These are phyloP conservation scores for Cyphotilapia sp. DNA, from an alignment of 2,113 vertebrate genomes.

Conservation along the genomic window DNA sequence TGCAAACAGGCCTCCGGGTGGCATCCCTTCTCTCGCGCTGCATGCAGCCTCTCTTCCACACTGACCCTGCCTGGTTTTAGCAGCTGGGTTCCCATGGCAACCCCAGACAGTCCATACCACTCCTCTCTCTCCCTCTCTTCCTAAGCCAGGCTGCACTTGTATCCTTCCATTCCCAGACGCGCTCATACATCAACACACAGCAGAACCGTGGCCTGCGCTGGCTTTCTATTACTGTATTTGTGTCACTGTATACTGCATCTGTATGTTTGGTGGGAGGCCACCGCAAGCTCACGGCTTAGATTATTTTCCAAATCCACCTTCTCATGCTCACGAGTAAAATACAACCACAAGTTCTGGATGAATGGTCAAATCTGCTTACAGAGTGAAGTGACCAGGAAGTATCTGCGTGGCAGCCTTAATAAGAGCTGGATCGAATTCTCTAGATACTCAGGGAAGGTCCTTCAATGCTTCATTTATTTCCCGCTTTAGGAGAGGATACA, in stretches of 20 bases:
- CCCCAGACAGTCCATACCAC: constrained; percentile 60
- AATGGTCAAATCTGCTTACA: not conserved
- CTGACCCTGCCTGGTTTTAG: constrained; percentile 68
- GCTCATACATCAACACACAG: constrained; percentile 47
- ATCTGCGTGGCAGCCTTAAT: not conserved
- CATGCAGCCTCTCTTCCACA: constrained; percentile 37
- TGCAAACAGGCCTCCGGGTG: constrained; percentile 41
- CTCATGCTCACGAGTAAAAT: constrained; percentile 18
- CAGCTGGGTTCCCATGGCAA: constrained; percentile 72
- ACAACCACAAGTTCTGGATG: not conserved
- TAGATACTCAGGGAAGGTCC: not conserved
- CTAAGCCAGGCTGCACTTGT: constrained; percentile 47
- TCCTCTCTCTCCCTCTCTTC: constrained; percentile 43
- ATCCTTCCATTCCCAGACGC: constrained; percentile 57
- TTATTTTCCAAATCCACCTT: not conserved
- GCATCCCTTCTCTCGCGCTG: constrained; percentile 44
- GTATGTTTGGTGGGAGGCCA: not conserved
- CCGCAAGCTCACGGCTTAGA: not conserved
- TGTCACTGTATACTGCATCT: not conserved
- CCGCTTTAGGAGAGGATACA: not conserved
- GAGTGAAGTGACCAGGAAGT: not conserved
- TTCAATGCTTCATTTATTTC: not conserved
- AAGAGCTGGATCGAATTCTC: not conserved
- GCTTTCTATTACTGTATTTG: constrained; percentile 1
- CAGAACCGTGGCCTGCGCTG: constrained; percentile 3